Evolutionary conservation across 2,797 vertebrate species (phyloP), one percentile per base, ranked within the genome.

Genomic region (Melopsittacus undulatus): DNA sequence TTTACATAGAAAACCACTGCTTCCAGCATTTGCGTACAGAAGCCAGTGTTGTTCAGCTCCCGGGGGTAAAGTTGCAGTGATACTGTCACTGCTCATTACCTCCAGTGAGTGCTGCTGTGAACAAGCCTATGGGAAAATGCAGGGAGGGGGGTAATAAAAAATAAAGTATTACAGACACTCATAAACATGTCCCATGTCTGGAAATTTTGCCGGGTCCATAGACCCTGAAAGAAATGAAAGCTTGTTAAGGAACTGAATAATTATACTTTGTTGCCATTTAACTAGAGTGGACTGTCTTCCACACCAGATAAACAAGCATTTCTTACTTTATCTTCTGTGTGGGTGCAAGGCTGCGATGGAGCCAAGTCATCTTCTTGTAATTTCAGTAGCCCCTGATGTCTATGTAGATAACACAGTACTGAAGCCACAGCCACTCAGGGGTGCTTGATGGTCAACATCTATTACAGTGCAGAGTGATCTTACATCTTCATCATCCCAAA

Each of bases 71-170:
- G 72, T 26, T 68, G 77, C 90, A 95, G 76, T n/a, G 81, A 90
- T 92, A 70, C 78, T 90, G 90, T 88, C 84, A 96, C 79, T 92
- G 89, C 95, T 95, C 83, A 93, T 93, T 97, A 93, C 79, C 87
- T 97, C 94, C 95, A 93, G 94, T 93, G 87, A 91, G 95, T 69
- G 95, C 32, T 95, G 93, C 89, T 96, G 59, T 77, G 83, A 96
- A 95, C 96, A 95, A 92, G 62, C 94, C 95, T 94, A 93, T 93
- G 74, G 87, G 84, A 87, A 89, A 95, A 96, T 3, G 19, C 54
- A n/a, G 18, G 48, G 56, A n/a, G 83, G 77, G 57, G 27, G 12
- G 4, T 13, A 14, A 36, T 29, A 3, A 27, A 26, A 61, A 66
- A 7, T 32, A 11, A 40, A 86, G 34, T 67, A 83, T 56, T 54